These are phyloP conservation scores for Leptatherina wallacei DNA, from an alignment of 2,797 vertebrate genomes.

Conservation along the genomic window DNA sequence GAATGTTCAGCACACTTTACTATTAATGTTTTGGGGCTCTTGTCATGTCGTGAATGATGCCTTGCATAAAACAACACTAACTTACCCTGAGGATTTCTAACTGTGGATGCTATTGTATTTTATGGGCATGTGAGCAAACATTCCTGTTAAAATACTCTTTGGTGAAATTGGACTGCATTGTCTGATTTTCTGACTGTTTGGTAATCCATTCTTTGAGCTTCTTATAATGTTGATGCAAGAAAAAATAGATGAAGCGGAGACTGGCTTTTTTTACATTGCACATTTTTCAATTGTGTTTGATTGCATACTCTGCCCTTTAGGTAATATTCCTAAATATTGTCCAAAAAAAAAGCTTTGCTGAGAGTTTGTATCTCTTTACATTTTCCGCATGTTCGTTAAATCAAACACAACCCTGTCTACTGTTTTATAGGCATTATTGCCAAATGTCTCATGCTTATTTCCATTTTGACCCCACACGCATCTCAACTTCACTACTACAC, in stretches of 20 bases:
- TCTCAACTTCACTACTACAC: not conserved
- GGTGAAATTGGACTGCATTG: not conserved
- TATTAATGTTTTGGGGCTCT: not conserved
- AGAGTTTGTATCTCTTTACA: not conserved
- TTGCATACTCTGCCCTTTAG: not conserved
- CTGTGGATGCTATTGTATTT: not conserved
- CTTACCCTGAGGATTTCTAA: not conserved
- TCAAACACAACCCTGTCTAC: not conserved
- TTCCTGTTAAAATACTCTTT: not conserved
- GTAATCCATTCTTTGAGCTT: not conserved
- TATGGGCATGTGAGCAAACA: not conserved
- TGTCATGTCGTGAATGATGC: not conserved
- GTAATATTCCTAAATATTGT: not conserved
- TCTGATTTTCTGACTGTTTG: not conserved
- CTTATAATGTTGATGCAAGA: not conserved
- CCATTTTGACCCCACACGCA: not conserved
- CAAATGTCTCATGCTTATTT: not conserved
- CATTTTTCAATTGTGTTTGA: not conserved
- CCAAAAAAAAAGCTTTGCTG: not conserved
- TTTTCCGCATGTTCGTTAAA: not conserved
- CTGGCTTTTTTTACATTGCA: not conserved
- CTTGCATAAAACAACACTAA: not conserved
- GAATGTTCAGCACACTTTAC: not conserved
- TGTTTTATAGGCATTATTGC: not conserved
- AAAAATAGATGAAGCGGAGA: not conserved